Evolutionary conservation across 1,140 invertebrate species (phyloP).

Genomic region (Papilio xuthus): DNA sequence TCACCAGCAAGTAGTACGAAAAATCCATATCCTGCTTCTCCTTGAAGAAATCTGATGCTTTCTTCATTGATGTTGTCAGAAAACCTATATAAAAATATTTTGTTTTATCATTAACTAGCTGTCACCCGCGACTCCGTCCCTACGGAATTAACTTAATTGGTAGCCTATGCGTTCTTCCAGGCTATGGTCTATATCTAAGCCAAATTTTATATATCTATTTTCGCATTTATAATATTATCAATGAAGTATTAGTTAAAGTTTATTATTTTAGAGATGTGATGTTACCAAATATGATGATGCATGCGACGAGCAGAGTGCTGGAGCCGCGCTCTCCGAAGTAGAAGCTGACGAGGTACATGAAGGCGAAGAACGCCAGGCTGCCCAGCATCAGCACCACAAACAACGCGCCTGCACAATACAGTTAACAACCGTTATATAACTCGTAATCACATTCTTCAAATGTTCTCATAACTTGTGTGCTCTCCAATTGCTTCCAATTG

Average conservation of each 20-base stretch:
- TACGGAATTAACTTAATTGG: too few species aligned
- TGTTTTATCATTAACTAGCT: too few species aligned
- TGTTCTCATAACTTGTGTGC: too few species aligned
- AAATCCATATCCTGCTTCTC: slow-evolving; percentile 14
- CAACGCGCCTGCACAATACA: slow-evolving; percentile 45
- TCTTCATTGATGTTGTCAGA: slow-evolving; percentile 41
- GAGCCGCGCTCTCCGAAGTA: slow-evolving; percentile 49
- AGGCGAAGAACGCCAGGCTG: slow-evolving; percentile 52
- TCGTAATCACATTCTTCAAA: too few species aligned
- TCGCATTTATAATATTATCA: too few species aligned
- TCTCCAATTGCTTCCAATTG: too few species aligned
- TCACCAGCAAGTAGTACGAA: slow-evolving; percentile 32
- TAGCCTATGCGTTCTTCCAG: too few species aligned
- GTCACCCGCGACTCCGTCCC: too few species aligned
- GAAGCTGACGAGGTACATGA: slow-evolving; percentile 62
- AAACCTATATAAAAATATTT: slow-evolving; percentile 34
- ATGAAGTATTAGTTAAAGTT: too few species aligned
- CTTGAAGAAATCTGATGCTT: slow-evolving; percentile 39
- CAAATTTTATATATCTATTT: too few species aligned
- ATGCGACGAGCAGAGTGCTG: slow-evolving; percentile 44
- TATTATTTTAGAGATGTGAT: too few species aligned
- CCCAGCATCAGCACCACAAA: slow-evolving; percentile 51
- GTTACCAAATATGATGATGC: slow-evolving; percentile 62
- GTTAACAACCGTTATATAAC: neutral
- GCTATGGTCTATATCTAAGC: too few species aligned